These are phyloP conservation scores for Cyanocitta stelleri DNA, from an alignment of 2,113 vertebrate species.

Conservation along the genomic window DNA sequence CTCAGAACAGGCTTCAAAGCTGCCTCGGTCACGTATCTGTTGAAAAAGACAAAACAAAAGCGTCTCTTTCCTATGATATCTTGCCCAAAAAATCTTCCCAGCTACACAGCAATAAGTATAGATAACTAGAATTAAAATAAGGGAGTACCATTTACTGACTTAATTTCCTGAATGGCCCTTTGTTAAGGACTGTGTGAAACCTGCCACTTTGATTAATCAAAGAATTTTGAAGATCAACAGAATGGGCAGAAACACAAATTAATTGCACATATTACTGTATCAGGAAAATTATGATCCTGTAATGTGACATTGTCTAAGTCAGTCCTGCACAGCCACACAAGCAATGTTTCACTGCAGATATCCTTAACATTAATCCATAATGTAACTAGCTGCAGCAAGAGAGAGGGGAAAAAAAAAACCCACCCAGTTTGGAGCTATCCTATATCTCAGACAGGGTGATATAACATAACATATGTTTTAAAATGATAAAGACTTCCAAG, in stretches of 20 bases:
- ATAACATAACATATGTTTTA: constrained; percentile 62
- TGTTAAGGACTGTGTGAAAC: background rate
- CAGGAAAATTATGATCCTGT: background rate
- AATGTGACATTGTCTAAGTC: background rate
- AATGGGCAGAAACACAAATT: background rate
- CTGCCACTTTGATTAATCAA: background rate
- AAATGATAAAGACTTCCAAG: constrained; percentile 71
- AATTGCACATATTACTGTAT: background rate
- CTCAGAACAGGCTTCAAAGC: constrained; percentile 13
- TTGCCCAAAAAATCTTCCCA: background rate
- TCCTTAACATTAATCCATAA: constrained; percentile 51
- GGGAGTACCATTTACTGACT: background rate
- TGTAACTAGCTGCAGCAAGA: constrained; percentile 34
- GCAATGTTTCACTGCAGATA: constrained; percentile 23
- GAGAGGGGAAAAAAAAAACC: background rate
- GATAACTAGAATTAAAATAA: constrained; percentile 15
- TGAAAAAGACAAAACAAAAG: constrained; percentile 10
- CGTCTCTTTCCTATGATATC: background rate
- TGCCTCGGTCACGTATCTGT: background rate
- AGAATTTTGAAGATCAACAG: background rate
- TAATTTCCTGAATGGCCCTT: constrained; percentile 3
- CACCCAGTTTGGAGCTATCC: constrained; percentile 50
- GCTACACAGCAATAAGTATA: background rate
- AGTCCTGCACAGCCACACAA: background rate
- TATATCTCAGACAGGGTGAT: constrained; percentile 43